Base-by-base conservation (phyloP, 1,140 invertebrate genomes). In the Drosophila lacertosa region DNA sequence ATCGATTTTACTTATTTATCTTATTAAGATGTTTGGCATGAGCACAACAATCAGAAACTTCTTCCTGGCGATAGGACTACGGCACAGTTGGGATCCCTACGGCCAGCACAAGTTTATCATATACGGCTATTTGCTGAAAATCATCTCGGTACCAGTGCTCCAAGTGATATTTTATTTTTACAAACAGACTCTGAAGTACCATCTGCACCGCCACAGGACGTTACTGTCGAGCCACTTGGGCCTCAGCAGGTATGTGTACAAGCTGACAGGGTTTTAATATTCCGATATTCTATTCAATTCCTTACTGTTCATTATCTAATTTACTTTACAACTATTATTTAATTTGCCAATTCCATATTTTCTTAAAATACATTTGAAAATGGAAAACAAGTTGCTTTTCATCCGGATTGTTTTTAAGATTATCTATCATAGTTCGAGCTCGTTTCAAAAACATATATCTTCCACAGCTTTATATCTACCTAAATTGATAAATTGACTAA, bases 161-260 rank as follows among this genome's bases (percentile, higher is more conserved):
- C 94, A 9, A 94, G 94, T 75, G 93, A 94, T 69, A 92, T 93
- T 39, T 91, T 95, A 70, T 92, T 93, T 58, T 92, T 94, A 3
- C 92, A 92, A 73, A 95, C 95, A 2, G 93, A 94, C 15, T 93
- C 94, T 39, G 94, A 95, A 89, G 93, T 94, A 9, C 95, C 95
- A 0, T 94, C 94, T 26, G 95, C 94, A 15, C 93, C 96, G 1
- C 97, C 97, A 0, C 93, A 93, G 64, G 94, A 95, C 66, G 94
- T 98, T 4, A 93, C 94, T 64, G 95, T 96, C 0, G 94, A 95
- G 65, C 94, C 97, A 0, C 94, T 95, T 0, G 95, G 95, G 2
- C 94, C 96, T 0, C 95, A 96, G 18, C 95, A 96, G 71, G 77
- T 72, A 16, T 63, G 39, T 50, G 5, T 9, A 24, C 0, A 5